Evolutionary conservation across 2,888 invertebrate genomes (phyloP).

Genomic region (Leptopterna dolabrata): DNA sequence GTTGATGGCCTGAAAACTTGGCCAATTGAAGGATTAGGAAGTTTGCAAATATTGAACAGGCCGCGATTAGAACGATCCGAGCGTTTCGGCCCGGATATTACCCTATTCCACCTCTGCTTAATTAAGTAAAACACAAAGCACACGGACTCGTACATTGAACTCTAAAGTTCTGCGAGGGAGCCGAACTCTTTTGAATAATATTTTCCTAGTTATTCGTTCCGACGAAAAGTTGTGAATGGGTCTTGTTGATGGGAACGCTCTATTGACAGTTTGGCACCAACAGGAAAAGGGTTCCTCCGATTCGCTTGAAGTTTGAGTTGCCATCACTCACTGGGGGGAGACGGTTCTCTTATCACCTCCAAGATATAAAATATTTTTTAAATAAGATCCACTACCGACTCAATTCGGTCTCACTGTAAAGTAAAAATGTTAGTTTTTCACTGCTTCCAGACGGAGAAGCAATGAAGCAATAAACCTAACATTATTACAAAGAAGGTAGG

Average conservation of each 20-base stretch:
- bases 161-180: neutral
- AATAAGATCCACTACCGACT: too few species aligned
- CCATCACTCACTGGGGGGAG: neutral
- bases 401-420: too few species aligned
- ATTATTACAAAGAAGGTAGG: too few species aligned
- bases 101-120: neutral
- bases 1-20: conserved; percentile 23
- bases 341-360: too few species aligned
- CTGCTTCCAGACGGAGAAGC: too few species aligned
- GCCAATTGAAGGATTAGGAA: conserved; percentile 32
- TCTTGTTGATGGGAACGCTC: neutral
- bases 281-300: neutral
- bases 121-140: conserved; percentile 21
- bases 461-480: too few species aligned
- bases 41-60: conserved; percentile 22
- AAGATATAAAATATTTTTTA: too few species aligned
- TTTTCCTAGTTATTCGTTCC: neutral
- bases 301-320: neutral
- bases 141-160: neutral
- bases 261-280: neutral
- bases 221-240: neutral
- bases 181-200: neutral
- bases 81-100: neutral
- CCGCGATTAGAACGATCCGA: neutral
- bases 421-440: too few species aligned